phyloP scores from a whole-genome alignment of 1,140 invertebrate species.

The Artemia franciscana region DNA sequence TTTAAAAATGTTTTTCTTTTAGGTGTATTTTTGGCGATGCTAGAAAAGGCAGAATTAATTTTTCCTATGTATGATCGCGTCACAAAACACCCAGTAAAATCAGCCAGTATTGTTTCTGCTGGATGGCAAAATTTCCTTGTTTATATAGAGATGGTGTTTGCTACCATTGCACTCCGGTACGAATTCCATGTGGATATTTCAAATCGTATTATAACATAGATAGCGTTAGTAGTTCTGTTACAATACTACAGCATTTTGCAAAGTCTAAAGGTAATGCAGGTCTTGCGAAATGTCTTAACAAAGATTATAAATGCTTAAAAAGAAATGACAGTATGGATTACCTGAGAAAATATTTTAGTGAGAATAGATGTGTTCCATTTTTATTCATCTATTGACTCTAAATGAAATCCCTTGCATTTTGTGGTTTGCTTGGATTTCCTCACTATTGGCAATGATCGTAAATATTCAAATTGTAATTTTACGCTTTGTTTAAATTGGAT shows the following conservation, averaged over 20 bases:
- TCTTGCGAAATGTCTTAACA: too few species aligned
- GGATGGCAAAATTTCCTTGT: slow-evolving; percentile 99
- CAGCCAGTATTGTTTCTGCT: slow-evolving; percentile 87
- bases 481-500: too few species aligned
- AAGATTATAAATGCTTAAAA: too few species aligned
- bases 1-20: slow-evolving; percentile 10
- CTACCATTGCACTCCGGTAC: slow-evolving; percentile 79
- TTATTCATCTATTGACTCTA: too few species aligned
- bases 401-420: too few species aligned
- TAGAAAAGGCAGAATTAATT: slow-evolving; percentile 87
- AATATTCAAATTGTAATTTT: too few species aligned
- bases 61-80: slow-evolving; percentile 51
- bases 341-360: too few species aligned
- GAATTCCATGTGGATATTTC: slow-evolving; percentile 66
- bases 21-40: slow-evolving; percentile 84
- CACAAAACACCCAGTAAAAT: slow-evolving; percentile 38
- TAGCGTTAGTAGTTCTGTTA: slow-evolving; percentile 67
- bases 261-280: slow-evolving; percentile 89
- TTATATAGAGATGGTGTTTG: slow-evolving; percentile 98
- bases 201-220: slow-evolving; percentile 41
- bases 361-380: too few species aligned
- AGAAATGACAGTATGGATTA: too few species aligned
- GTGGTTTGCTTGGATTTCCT: too few species aligned
- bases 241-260: slow-evolving; percentile 97
- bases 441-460: too few species aligned